Evolutionary conservation across 2,113 vertebrate species (phyloP).

Genomic region (Gobius niger): DNA sequence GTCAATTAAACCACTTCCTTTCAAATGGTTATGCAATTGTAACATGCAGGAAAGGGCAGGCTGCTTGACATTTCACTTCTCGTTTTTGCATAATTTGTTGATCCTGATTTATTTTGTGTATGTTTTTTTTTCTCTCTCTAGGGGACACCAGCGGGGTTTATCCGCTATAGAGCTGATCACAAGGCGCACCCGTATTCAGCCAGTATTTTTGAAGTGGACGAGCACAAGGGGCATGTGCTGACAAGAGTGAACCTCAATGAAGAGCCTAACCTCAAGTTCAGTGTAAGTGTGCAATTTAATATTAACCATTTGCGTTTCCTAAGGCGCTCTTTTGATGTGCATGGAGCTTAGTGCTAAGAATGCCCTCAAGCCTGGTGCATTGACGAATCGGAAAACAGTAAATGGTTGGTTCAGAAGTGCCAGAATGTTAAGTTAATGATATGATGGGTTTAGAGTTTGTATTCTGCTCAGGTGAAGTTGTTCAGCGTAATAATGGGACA

Average conservation of each 20-base stretch:
- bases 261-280: slow-evolving; percentile 90
- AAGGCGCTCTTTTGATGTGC: neutral
- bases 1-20: slow-evolving; percentile 18
- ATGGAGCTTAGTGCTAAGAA: neutral
- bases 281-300: slow-evolving; percentile 72
- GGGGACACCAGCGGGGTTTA: slow-evolving; percentile 86
- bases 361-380: neutral
- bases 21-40: slow-evolving; percentile 1
- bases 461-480: too few relatives aligned
- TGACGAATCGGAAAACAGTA: neutral
- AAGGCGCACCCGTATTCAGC: slow-evolving; percentile 85
- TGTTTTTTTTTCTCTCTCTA: slow-evolving; percentile 47
- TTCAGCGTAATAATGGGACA: too few relatives aligned
- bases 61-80: slow-evolving; percentile 31
- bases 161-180: slow-evolving; percentile 87
- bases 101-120: slow-evolving; percentile 13
- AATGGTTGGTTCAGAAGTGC: too few relatives aligned
- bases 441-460: too few relatives aligned
- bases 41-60: neutral
- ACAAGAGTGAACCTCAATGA: slow-evolving; percentile 96
- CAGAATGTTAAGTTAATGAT: too few relatives aligned
- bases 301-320: neutral
- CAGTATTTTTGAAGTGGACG: slow-evolving; percentile 91
- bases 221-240: slow-evolving; percentile 84
- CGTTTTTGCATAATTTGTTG: slow-evolving; percentile 8